Conservation (phyloP, 1,140 invertebrate genomes). For the Aphidius ervi region DNA sequence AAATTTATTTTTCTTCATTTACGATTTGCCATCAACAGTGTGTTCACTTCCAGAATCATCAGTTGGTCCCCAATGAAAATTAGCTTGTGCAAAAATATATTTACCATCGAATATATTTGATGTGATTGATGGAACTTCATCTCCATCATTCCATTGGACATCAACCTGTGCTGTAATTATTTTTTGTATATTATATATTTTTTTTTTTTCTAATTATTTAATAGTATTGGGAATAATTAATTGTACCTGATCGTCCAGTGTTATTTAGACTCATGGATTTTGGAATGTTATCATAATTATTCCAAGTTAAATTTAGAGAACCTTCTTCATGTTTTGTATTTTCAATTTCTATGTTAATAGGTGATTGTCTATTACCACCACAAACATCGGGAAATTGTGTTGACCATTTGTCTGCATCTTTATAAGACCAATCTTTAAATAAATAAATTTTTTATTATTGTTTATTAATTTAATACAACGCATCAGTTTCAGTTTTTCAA, state of each 20-base stretch:
- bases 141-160: background rate
- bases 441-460: too few species aligned
- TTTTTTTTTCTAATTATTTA: background rate
- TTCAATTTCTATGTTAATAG: background rate
- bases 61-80: constrained; percentile 19
- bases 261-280: background rate
- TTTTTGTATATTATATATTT: background rate
- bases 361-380: constrained; percentile 3
- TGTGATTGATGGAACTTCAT: constrained; percentile 3
- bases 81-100: constrained; percentile 15
- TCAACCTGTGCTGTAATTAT: background rate
- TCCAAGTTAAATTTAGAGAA: background rate
- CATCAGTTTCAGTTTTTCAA: too few species aligned
- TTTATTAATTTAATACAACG: too few species aligned
- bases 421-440: background rate
- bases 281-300: background rate
- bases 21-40: constrained; percentile 60
- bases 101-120: constrained; percentile 5
- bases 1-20: too few species aligned
- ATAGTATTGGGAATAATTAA: background rate
- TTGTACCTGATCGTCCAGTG: background rate
- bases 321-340: background rate
- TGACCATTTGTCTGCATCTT: background rate
- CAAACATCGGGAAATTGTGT: background rate
- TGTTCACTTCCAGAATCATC: constrained; percentile 80